These are phyloP conservation scores for Cephonodes hylas DNA, from an alignment of 2,888 invertebrate species.

Conservation along the genomic window DNA sequence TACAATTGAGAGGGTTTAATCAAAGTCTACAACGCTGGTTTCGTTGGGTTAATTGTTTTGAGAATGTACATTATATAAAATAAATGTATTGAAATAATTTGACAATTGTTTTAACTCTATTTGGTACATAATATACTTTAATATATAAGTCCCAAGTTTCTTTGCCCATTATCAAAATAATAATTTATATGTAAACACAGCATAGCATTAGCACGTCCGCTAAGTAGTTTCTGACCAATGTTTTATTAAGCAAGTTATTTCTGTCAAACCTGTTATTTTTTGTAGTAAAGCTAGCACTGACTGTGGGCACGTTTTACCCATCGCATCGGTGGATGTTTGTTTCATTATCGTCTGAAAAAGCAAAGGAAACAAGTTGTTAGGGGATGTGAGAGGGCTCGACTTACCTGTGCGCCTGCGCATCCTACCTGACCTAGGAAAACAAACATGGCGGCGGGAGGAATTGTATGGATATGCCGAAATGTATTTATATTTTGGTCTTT, in stretches of 20 bases:
- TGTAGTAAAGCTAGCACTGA: conserved; percentile 14
- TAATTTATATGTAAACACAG: neutral
- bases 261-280: conserved; percentile 5
- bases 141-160: too few relatives aligned
- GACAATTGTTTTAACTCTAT: too few relatives aligned
- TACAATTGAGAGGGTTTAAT: too few relatives aligned
- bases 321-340: conserved; percentile 55
- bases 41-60: too few relatives aligned
- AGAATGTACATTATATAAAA: too few relatives aligned
- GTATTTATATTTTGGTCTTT: conserved; percentile 4
- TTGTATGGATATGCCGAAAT: conserved; percentile 45
- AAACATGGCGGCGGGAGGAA: conserved; percentile 48
- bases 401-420: conserved; percentile 70
- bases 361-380: conserved; percentile 65
- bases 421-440: conserved; percentile 80
- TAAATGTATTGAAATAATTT: too few relatives aligned
- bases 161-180: too few relatives aligned
- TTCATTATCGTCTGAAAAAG: conserved; percentile 69
- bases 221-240: neutral
- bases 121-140: too few relatives aligned
- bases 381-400: conserved; percentile 31
- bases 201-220: neutral
- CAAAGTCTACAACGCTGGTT: too few relatives aligned
- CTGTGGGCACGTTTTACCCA: conserved; percentile 40
- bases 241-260: neutral